Percentiles rank a stretch among this genome's conserved stretches.
phyloP scores from a whole-genome alignment of 1,140 invertebrate genomes.

The Campoletis sonorensis region DNA sequence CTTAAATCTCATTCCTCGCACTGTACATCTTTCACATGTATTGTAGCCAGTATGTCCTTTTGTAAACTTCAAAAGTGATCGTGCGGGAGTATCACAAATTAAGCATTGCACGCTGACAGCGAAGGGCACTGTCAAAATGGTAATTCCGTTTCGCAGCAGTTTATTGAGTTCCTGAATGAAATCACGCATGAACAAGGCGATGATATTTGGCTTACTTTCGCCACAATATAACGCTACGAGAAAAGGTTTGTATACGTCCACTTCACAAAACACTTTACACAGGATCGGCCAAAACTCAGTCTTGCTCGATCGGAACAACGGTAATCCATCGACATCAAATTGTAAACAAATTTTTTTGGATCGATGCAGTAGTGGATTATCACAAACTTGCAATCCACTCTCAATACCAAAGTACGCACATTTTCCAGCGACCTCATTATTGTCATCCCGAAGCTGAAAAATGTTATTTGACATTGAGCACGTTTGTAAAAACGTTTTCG shows the following conservation, averaged over 20 bases:
- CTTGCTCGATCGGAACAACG: slow-evolving; percentile 40
- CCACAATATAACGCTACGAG: slow-evolving; percentile 48
- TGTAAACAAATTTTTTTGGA: slow-evolving; percentile 37
- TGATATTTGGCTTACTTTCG: slow-evolving; percentile 30
- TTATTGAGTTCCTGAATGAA: slow-evolving; percentile 49
- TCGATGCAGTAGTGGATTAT: slow-evolving; percentile 43
- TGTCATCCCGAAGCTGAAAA: slow-evolving; percentile 23
- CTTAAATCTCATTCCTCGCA: slow-evolving; percentile 19
- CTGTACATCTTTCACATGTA: slow-evolving; percentile 49
- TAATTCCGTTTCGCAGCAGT: slow-evolving; percentile 41
- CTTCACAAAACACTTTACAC: slow-evolving; percentile 39
- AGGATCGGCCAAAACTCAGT: slow-evolving; percentile 52
- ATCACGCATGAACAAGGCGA: slow-evolving; percentile 42
- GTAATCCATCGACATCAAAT: slow-evolving; percentile 50
- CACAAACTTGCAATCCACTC: slow-evolving; percentile 32
- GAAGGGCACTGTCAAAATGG: slow-evolving; percentile 32
- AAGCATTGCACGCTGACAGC: slow-evolving; percentile 45
- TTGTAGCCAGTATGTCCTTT: slow-evolving; percentile 44
- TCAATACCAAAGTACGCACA: slow-evolving; percentile 47
- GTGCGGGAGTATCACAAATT: slow-evolving; percentile 50
- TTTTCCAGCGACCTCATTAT: slow-evolving; percentile 10
- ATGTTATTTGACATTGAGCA: slow-evolving; percentile 42
- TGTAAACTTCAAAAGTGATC: slow-evolving; percentile 47
- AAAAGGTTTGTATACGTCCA: slow-evolving; percentile 49
- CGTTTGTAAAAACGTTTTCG: slow-evolving; percentile 47